These are phyloP conservation scores for Fregetta grallaria DNA, from an alignment of 2,113 vertebrate species.

Conservation along the genomic window DNA sequence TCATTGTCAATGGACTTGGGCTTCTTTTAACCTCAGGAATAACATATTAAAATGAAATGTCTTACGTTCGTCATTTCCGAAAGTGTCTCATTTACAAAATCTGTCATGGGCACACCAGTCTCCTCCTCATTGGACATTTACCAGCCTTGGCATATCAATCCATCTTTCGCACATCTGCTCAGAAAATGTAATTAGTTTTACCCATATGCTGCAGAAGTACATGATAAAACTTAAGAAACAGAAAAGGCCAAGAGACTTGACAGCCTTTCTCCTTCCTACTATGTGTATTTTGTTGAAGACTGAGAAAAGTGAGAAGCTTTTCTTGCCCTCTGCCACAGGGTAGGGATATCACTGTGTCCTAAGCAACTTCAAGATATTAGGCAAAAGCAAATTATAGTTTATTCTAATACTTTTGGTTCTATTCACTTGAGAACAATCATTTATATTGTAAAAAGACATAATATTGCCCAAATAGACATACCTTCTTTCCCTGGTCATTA, in stretches of 20 bases:
- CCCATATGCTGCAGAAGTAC: slow-evolving; percentile 47
- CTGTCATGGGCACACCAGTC: slow-evolving; percentile 31
- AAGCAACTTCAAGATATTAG: background rate
- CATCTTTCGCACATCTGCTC: slow-evolving; percentile 60
- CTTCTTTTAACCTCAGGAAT: slow-evolving; percentile 11
- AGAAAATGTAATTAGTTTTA: slow-evolving; percentile 45
- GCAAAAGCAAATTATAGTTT: background rate
- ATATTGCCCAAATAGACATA: background rate
- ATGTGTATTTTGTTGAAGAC: background rate
- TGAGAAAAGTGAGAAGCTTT: background rate
- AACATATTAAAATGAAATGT: background rate
- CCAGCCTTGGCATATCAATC: slow-evolving; percentile 59
- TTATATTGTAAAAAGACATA: background rate
- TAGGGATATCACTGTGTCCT: background rate
- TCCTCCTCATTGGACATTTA: slow-evolving; percentile 50
- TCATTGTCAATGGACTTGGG: background rate
- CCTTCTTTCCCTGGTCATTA: background rate
- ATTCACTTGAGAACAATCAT: background rate
- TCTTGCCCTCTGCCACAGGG: slow-evolving; percentile 21
- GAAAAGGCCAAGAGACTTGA: background rate
- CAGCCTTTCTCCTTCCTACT: background rate
- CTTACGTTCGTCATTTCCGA: background rate
- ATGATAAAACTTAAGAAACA: slow-evolving; percentile 29
- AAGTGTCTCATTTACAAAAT: slow-evolving; percentile 55
- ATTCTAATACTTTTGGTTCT: background rate